Evolutionary conservation across 2,888 invertebrate genomes (phyloP).

Genomic region (Thera obeliscata): DNA sequence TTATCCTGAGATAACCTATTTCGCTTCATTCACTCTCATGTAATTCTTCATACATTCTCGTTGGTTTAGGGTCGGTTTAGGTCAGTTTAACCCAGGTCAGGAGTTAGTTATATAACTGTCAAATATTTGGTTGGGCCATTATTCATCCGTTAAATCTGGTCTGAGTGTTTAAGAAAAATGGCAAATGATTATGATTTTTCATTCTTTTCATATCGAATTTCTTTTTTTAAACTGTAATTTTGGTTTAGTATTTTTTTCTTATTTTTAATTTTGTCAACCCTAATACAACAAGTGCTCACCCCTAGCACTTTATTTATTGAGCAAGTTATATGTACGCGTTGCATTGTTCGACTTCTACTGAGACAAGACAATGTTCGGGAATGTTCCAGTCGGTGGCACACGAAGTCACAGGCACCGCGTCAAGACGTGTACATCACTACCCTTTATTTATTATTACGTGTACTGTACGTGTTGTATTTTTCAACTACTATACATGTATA

Average conservation of each 20-base stretch:
- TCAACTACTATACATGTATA: conserved; percentile 18
- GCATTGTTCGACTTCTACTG: conserved; percentile 29
- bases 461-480: conserved; percentile 35
- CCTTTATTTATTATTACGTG: conserved; percentile 13
- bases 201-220: no score
- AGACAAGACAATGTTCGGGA: conserved; percentile 31
- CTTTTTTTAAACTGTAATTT: no score
- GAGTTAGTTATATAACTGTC: no score
- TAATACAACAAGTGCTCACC: conserved; percentile 8
- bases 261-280: conserved; percentile 25
- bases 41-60: no score
- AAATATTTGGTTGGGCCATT: no score
- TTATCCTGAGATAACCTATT: no score
- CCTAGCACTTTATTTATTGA: conserved; percentile 36
- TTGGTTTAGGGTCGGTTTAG: no score
- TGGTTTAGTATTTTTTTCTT: background rate
- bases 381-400: conserved; percentile 16
- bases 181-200: no score
- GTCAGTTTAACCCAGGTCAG: no score
- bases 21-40: no score
- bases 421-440: background rate
- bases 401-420: background rate
- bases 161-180: no score
- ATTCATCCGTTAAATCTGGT: no score
- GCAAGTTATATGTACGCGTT: conserved; percentile 36